Evolutionary conservation across 2,888 invertebrate species (phyloP), one percentile per base, ranked within the genome.

Genomic region (Acleris laterana): DNA sequence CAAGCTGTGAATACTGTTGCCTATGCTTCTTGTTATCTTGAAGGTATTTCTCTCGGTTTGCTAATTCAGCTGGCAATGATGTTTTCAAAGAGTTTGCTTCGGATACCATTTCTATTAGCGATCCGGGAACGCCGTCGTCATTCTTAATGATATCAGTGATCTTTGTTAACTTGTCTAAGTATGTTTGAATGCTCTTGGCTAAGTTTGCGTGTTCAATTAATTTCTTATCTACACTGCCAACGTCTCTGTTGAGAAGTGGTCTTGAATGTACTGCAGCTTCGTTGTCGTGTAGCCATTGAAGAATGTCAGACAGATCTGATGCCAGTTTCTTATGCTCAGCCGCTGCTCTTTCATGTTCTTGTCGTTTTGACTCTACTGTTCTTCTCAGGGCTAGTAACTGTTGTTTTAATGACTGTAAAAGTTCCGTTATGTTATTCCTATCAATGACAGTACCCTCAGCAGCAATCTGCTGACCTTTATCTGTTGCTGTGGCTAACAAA

Each of bases 381-480:
- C 97, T 94, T 80, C 97, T 94, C 4, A 98, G 88, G 64, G 95
- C 95, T 62, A 96, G 94, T 17, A 98, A 88, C 72, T 98, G 97
- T 80, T 97, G 97, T 84, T 97, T 98, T 20, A 98, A 83, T 0
- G 96, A 96, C 77, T 98, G 98, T 22, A 98, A 82, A 74, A 98
- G 96, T 80, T 98, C 97, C 2, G 97, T 97, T 6, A 98, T 96
- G 73, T 95, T 95, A 76, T 98, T 98, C 75, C 97, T 94, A 76
- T 98, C 98, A 19, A 96, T 96, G 0, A 97, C 95, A 3, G 97
- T 96, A 50, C 98, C 98, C 88, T 98, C 98, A 0, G 96, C 96
- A 0, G 97, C 97, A 42, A 99, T 98, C 84, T 98, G 97, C 79
- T 97, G 97, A 0, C 98, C 98, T 83, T 98, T 98, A 79, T 98